Conservation (phyloP, 92 coral and sea anemone genomes). For the Paragorgia papillata region DNA sequence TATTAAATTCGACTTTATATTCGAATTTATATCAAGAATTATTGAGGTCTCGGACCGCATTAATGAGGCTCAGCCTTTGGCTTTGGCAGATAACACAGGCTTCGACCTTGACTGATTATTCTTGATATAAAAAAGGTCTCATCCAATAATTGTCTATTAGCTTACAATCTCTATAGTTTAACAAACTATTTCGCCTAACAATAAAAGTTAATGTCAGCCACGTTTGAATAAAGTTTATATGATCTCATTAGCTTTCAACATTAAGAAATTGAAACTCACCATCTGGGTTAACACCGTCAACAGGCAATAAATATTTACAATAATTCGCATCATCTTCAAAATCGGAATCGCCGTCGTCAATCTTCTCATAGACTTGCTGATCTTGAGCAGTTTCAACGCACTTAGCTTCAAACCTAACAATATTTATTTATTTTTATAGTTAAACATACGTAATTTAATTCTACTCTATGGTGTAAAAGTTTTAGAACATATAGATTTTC, state of each 20-base stretch:
- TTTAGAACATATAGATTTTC: neutral
- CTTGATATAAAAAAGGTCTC: neutral
- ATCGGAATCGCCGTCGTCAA: neutral
- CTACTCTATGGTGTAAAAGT: neutral
- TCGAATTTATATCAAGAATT: too few relatives aligned
- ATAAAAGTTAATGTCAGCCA: too few relatives aligned
- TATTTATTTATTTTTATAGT: neutral
- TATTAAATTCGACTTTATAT: too few relatives aligned
- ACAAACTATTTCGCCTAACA: too few relatives aligned
- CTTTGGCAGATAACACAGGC: too few relatives aligned
- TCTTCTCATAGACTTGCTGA: neutral
- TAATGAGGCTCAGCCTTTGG: too few relatives aligned
- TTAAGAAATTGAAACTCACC: slow-evolving; percentile 12
- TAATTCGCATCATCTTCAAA: slow-evolving; percentile 21
- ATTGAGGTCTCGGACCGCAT: too few relatives aligned
- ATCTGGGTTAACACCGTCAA: neutral
- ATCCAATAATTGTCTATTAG: too few relatives aligned
- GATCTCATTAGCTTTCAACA: too few relatives aligned
- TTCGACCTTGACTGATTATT: too few relatives aligned
- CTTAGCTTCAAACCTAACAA: slow-evolving; percentile 15
- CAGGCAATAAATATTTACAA: slow-evolving; percentile 17
- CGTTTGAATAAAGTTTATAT: too few relatives aligned
- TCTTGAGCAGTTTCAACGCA: slow-evolving; percentile 8
- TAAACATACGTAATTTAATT: neutral
- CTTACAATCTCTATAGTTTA: too few relatives aligned